phyloP scores from a whole-genome alignment of 2,113 vertebrate genomes.

The Salminus brasiliensis region DNA sequence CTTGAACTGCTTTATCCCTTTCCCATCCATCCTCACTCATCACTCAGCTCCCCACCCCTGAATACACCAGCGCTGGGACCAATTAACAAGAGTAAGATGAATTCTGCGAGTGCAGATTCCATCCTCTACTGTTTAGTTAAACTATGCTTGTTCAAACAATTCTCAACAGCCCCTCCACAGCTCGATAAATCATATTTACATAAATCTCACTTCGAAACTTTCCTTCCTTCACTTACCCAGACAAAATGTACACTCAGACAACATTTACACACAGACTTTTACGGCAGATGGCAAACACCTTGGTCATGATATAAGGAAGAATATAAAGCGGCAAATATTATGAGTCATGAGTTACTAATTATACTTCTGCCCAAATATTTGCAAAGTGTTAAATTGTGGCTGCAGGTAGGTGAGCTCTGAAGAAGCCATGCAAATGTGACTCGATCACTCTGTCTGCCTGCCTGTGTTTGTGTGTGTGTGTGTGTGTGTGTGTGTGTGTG shows the following conservation, averaged over 20 bases:
- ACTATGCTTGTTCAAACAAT: conserved; percentile 43
- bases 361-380: conserved; percentile 20
- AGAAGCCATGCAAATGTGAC: conserved; percentile 50
- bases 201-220: conserved; percentile 19
- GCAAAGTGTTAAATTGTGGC: conserved; percentile 3
- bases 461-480: not conserved
- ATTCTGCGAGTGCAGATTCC: conserved; percentile 45
- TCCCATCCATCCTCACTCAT: conserved; percentile 7
- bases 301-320: not conserved
- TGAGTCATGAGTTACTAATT: conserved; percentile 35
- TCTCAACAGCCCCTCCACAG: conserved; percentile 44
- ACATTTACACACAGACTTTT: conserved; percentile 2
- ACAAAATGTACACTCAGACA: conserved; percentile 2
- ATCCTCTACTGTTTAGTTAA: conserved; percentile 19
- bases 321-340: not conserved
- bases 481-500: not conserved
- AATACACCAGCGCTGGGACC: conserved; percentile 50
- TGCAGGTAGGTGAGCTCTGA: not conserved
- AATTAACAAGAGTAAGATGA: conserved; percentile 57
- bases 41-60: conserved; percentile 15
- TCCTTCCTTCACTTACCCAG: not conserved
- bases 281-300: not conserved
- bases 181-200: conserved; percentile 41
- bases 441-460: not conserved
- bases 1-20: conserved; percentile 24